Evolutionary conservation across 2,113 vertebrate species (phyloP).

Genomic region (Mionectes macconnelli): DNA sequence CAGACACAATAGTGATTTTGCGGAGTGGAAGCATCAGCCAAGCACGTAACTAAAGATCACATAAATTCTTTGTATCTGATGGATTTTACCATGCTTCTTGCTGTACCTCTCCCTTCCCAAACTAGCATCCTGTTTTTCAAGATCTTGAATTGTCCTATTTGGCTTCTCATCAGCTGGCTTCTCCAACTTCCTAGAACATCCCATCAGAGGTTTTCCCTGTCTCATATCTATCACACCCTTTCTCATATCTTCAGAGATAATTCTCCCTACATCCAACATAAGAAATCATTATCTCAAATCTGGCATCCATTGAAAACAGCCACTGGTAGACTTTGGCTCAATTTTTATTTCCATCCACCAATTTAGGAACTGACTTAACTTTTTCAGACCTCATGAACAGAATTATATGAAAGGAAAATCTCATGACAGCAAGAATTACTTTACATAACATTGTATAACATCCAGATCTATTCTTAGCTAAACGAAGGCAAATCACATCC

Average conservation of each 20-base stretch:
- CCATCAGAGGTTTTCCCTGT: neutral
- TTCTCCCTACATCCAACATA: neutral
- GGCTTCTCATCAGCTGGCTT: neutral
- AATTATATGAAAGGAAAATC: neutral
- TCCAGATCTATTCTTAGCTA: neutral
- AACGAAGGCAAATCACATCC: neutral
- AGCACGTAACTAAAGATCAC: neutral
- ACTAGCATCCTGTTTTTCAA: neutral
- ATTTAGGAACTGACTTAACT: neutral
- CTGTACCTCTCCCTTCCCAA: neutral
- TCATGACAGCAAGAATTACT: neutral
- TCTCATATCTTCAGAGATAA: neutral
- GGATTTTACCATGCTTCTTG: neutral
- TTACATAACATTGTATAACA: neutral
- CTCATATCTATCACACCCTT: neutral
- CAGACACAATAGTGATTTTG: neutral
- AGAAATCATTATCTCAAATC: neutral
- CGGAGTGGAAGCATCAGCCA: neutral
- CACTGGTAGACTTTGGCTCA: neutral
- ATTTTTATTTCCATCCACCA: neutral
- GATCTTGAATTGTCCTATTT: neutral
- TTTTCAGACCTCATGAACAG: neutral
- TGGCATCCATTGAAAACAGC: neutral
- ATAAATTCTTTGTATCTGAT: neutral
- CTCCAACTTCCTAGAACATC: neutral